phyloP scores from a whole-genome alignment of 2,113 vertebrate species.

The Lanius ludovicianus region DNA sequence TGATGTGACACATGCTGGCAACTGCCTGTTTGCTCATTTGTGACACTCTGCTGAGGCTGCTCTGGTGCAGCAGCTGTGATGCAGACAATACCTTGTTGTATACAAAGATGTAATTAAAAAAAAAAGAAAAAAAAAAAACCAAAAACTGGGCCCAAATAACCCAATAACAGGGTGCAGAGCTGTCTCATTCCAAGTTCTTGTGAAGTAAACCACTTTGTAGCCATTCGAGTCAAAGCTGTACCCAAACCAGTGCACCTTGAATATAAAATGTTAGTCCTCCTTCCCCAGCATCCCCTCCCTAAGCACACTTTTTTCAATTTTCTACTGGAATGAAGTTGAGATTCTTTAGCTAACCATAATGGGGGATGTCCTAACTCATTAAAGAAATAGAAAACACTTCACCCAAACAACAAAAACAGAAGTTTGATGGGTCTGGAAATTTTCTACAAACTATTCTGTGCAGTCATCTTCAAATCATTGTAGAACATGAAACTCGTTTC shows the following conservation, averaged over 20 bases:
- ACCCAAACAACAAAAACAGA: slow-evolving; percentile 52
- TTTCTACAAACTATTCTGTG: slow-evolving; percentile 52
- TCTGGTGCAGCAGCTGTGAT: not conserved
- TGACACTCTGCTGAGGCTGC: not conserved
- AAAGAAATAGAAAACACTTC: slow-evolving; percentile 60
- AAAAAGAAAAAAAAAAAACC: accelerated
- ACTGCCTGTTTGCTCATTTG: not conserved
- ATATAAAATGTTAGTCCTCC: not conserved
- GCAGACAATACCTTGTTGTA: not conserved
- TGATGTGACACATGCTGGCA: not conserved
- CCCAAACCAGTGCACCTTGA: slow-evolving; percentile 12
- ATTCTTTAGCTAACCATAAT: not conserved
- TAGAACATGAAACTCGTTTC: not conserved
- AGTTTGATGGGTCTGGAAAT: slow-evolving; percentile 67
- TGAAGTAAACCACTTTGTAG: slow-evolving; percentile 1
- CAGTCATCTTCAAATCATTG: slow-evolving; percentile 32
- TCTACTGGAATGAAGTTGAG: slow-evolving; percentile 24
- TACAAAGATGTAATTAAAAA: not conserved
- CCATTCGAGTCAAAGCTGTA: not conserved
- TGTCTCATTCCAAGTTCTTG: not conserved
- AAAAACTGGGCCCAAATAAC: not conserved
- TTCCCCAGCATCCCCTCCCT: not conserved
- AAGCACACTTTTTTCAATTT: not conserved
- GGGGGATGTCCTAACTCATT: not conserved
- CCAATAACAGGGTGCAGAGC: not conserved